Percentiles rank a stretch among this genome's conserved stretches.
Evolutionary conservation across 2,888 invertebrate genomes (phyloP).

Genomic region (Euspilapteryx auroguttella): DNA sequence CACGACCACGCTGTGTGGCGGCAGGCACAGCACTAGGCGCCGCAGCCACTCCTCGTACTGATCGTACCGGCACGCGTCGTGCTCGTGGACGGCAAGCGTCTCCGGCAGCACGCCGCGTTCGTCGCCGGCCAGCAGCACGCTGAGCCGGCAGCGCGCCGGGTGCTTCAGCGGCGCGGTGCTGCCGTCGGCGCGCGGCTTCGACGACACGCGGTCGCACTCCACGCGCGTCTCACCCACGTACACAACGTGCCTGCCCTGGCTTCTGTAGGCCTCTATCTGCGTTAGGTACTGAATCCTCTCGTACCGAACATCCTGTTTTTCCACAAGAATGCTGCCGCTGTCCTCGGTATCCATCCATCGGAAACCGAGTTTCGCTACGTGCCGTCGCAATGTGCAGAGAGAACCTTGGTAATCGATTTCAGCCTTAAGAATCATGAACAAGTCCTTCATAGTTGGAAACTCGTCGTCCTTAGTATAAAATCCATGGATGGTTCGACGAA

Average conservation of each 20-base stretch:
- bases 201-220: conserved; percentile 14
- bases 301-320: conserved; percentile 16
- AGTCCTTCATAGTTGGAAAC: conserved; percentile 16
- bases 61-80: too few relatives aligned
- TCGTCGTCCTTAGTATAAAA: conserved; percentile 16
- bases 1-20: conserved; percentile 15
- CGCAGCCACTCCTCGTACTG: conserved; percentile 16
- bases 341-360: conserved; percentile 17
- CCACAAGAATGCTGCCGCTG: conserved; percentile 14
- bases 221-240: conserved; percentile 14
- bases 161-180: conserved; percentile 15
- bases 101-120: conserved; percentile 11
- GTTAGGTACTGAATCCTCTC: conserved; percentile 15
- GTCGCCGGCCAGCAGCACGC: conserved; percentile 15
- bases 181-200: conserved; percentile 14
- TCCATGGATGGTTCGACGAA: conserved; percentile 14
- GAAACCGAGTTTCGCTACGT: conserved; percentile 15
- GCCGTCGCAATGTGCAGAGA: conserved; percentile 14
- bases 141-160: conserved; percentile 14
- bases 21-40: conserved; percentile 13
- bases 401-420: conserved; percentile 17
- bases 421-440: conserved; percentile 15
- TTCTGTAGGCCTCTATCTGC: conserved; percentile 14
- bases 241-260: conserved; percentile 14
- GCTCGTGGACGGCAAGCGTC: too few relatives aligned